phyloP scores from a whole-genome alignment of 1,140 invertebrate genomes.

The Linepithema humile region DNA sequence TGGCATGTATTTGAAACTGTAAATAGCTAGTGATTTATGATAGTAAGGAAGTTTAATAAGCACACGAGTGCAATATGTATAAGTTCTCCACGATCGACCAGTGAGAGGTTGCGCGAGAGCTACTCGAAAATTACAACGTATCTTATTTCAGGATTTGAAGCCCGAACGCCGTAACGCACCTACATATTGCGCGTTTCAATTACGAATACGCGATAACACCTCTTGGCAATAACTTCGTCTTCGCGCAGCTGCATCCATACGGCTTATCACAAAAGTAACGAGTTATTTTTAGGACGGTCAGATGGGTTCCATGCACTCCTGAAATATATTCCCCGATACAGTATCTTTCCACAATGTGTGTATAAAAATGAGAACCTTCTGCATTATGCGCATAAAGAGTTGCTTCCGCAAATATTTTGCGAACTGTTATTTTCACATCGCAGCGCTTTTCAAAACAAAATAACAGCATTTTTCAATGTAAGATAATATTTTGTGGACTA shows the following conservation, averaged over 20 bases:
- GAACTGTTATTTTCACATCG: slow-evolving; percentile 5
- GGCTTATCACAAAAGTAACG: slow-evolving; percentile 59
- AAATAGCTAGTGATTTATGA: background rate
- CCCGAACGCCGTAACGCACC: slow-evolving; percentile 31
- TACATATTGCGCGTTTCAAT: slow-evolving; percentile 49
- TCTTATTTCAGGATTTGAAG: slow-evolving; percentile 43
- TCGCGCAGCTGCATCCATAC: slow-evolving; percentile 39
- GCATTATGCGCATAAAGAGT: background rate
- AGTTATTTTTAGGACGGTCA: slow-evolving; percentile 63
- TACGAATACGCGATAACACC: slow-evolving; percentile 47
- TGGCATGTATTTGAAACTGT: slow-evolving; percentile 9
- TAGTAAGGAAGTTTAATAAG: background rate
- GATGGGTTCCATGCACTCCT: slow-evolving; percentile 56
- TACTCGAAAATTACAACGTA: slow-evolving; percentile 50
- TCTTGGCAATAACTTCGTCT: slow-evolving; percentile 45
- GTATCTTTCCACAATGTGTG: background rate
- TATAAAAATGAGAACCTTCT: background rate
- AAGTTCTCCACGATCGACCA: background rate
- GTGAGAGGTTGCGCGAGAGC: background rate
- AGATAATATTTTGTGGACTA: background rate
- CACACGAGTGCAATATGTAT: no score
- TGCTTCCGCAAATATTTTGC: slow-evolving; percentile 23
- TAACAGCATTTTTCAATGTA: background rate
- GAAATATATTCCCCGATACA: slow-evolving; percentile 40
- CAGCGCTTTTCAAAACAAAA: background rate